Percentiles rank a stretch among this genome's conserved stretches.
phyloP scores from a whole-genome alignment of 2,797 vertebrate genomes.

The Leptoclinus maculatus region DNA sequence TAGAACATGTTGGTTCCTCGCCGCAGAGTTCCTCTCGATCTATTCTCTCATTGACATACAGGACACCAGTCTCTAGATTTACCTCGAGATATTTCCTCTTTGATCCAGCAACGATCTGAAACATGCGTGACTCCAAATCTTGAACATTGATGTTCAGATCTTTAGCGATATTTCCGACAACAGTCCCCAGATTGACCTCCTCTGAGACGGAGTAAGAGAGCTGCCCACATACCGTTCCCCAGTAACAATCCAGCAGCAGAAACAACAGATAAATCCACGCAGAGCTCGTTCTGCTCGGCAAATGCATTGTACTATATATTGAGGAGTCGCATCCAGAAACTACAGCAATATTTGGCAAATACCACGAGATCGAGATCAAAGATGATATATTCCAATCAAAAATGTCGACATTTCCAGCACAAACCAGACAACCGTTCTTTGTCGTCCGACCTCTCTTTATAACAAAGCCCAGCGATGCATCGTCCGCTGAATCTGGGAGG shows the following conservation, averaged over 20 bases:
- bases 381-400: neutral
- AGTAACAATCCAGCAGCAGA: conserved; percentile 62
- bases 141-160: conserved; percentile 86
- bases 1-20: conserved; percentile 55
- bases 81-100: conserved; percentile 76
- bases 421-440: neutral
- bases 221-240: conserved; percentile 58
- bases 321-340: neutral
- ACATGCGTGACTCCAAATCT: conserved; percentile 82
- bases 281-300: conserved; percentile 54
- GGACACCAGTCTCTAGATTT: conserved; percentile 61
- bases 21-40: conserved; percentile 72
- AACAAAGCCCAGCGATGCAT: conserved; percentile 21
- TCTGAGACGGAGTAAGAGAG: conserved; percentile 86
- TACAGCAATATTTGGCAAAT: too few species aligned
- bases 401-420: neutral
- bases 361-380: neutral
- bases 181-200: conserved; percentile 85
- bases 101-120: conserved; percentile 82
- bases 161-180: conserved; percentile 87
- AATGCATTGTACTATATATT: conserved; percentile 66
- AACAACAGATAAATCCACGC: conserved; percentile 50
- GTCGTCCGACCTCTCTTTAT: conserved; percentile 62
- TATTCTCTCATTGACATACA: conserved; percentile 62
- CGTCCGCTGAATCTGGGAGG: conserved; percentile 48